These are phyloP conservation scores for Borostomias antarcticus DNA, from an alignment of 2,797 vertebrate genomes.

Conservation along the genomic window DNA sequence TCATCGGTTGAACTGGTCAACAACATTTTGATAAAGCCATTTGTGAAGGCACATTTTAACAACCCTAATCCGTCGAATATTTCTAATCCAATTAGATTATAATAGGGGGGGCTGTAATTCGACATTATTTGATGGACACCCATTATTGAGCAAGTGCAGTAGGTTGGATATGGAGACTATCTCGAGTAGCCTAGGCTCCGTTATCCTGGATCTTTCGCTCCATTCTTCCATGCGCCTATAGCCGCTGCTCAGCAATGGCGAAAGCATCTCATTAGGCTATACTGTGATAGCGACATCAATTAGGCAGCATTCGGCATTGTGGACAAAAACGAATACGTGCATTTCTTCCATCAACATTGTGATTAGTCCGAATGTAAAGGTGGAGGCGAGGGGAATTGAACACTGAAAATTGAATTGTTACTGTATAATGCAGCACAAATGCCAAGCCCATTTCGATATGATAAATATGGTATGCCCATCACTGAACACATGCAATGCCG, in stretches of 20 bases:
- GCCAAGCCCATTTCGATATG: constrained; percentile 24
- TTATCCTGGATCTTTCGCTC: constrained; percentile 66
- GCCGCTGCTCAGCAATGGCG: not conserved
- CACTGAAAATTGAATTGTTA: not conserved
- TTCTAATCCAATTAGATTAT: constrained; percentile 55
- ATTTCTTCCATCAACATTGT: not conserved
- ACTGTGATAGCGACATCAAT: not conserved
- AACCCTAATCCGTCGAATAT: constrained; percentile 54
- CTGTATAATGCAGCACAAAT: constrained; percentile 6
- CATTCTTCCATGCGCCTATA: constrained; percentile 33
- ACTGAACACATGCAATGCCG: not conserved
- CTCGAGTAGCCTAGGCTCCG: too few relatives aligned
- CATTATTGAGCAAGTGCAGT: too few relatives aligned
- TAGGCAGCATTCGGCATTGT: not conserved
- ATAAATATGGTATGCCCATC: constrained; percentile 21
- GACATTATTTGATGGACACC: constrained; percentile 4
- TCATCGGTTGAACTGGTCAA: constrained; percentile 44
- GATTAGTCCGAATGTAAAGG: not conserved
- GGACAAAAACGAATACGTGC: not conserved
- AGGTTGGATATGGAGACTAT: too few relatives aligned
- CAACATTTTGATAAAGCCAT: constrained; percentile 1
- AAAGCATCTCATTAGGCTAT: not conserved
- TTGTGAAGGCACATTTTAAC: constrained; percentile 26
- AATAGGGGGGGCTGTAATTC: constrained; percentile 16
- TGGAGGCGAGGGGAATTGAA: not conserved